Evolutionary conservation across 2,888 invertebrate genomes (phyloP), one percentile per base, ranked within the genome.

Genomic region (Eupithecia insigniata): DNA sequence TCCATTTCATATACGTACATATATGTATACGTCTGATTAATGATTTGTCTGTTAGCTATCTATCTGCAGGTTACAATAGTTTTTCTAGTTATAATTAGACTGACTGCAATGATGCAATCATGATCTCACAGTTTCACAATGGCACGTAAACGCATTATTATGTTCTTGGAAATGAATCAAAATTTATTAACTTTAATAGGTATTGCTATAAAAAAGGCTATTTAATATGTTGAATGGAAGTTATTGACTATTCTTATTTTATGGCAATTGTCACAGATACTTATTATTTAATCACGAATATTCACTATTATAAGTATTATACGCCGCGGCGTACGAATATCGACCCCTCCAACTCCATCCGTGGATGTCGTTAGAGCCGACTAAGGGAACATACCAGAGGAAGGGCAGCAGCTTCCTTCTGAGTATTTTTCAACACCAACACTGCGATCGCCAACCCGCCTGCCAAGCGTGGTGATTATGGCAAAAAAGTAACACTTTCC

Each of bases 121-220:
- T 74, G 74, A 74, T 74, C 71, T 74, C 74, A 74, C 36, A 66
- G 64, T 74, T 70, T 43, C 72, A 71, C 69, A 74, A 72, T 69
- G 32, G 26, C 67, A 67, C 32, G 74, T 65, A 67, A 72, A 43
- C 55, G 43, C 62, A 67, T 61, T 46, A 70, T 70, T 43, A 22
- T 22, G 36, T 71, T 69, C 71, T 43, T 43, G 66, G 74, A 66
- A 68, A 62, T 71, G 32, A 67, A 64, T 64, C 22, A 26, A 64
- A 26, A 39, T 36, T 14, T 26, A 39, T 36, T 64, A 4, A 14
- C 34, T 34, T n/a, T 7, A 34, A 18, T 30, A 61, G n/a, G 2
- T 10, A 7, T 30, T 32, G 30, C 16, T 16, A 16, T 8, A 34
- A 34, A 34, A 34, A 22, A 34, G 18, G 43, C n/a, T 46, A n/a